Evolutionary conservation across 2,113 vertebrate genomes (phyloP), one percentile per base, ranked within the genome.

Genomic region (Engystomops pustulosus): DNA sequence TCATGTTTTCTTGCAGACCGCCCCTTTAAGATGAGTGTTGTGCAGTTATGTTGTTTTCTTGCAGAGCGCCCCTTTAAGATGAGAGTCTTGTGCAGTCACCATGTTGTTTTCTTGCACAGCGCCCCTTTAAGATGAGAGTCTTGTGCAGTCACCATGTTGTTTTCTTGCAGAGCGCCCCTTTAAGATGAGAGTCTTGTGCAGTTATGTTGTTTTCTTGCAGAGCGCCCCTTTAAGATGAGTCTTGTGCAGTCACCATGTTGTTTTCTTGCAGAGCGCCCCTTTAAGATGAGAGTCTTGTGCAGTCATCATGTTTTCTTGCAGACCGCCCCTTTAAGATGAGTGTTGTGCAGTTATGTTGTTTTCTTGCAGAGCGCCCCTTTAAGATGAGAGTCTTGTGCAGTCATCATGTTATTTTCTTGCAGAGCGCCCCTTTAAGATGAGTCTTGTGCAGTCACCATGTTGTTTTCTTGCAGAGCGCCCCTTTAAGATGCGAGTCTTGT

Each of bases 351-450:
- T 11, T 15, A 25, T n/a, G n/a, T n/a, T n/a, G n/a, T n/a, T n/a
- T n/a, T n/a, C n/a, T n/a, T n/a, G n/a, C n/a, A n/a, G n/a, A n/a
- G n/a, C n/a, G 47, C 4, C 9, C 49, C 15, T 41, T 25, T 14
- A 78, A 84, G 82, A 84, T 84, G 82, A 69, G 7, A 55, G 18
- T 30, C 30, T 45, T 49, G 25, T 8, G 44, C 30, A 34, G 82
- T 11, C n/a, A 25, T 34, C 30, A n/a, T n/a, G n/a, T n/a, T n/a
- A n/a, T n/a, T n/a, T n/a, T n/a, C n/a, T n/a, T n/a, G n/a, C n/a
- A n/a, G n/a, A n/a, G n/a, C n/a, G 47, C 4, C 9, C 49, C 15
- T 41, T 25, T 14, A 78, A 84, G 82, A 84, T 84, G 7, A 55
- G 18, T 30, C 30, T 45, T 49, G 25, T 8, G 44, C 30, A 34